Conservation (phyloP, 2,888 invertebrate genomes). For the Macrophya alboannulata region DNA sequence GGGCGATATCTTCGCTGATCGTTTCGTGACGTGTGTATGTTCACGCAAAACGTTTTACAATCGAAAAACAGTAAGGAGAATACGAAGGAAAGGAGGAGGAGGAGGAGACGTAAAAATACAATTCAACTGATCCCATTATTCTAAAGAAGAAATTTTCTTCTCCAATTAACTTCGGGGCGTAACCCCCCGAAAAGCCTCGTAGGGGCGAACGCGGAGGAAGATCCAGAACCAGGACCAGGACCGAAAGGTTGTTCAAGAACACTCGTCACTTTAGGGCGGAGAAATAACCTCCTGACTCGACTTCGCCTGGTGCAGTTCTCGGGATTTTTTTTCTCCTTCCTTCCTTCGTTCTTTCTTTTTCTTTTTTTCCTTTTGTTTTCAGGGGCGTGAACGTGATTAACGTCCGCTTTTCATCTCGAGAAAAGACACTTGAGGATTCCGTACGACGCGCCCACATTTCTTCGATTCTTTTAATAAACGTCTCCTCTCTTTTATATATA, state of each 20-base stretch:
- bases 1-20: constrained; percentile 15
- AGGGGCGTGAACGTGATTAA: constrained; percentile 76
- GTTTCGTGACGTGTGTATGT: background rate
- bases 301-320: background rate
- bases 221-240: background rate
- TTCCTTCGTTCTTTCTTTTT: background rate
- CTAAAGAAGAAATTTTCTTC: constrained; percentile 4
- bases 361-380: background rate
- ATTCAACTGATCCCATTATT: constrained; percentile 12
- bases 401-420: constrained; percentile 64
- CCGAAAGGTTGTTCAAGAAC: background rate
- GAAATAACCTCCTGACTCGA: background rate
- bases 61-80: background rate
- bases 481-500: constrained; percentile 59
- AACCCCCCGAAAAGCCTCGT: background rate
- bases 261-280: constrained; percentile 27
- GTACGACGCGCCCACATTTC: constrained; percentile 80
- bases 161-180: constrained; percentile 25
- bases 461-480: constrained; percentile 82
- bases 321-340: background rate
- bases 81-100: background rate
- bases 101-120: background rate
- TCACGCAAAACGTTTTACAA: background rate
- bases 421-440: constrained; percentile 66
- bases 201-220: background rate